phyloP scores from a whole-genome alignment of 2,888 invertebrate species.

The Orthonevra nobilis region DNA sequence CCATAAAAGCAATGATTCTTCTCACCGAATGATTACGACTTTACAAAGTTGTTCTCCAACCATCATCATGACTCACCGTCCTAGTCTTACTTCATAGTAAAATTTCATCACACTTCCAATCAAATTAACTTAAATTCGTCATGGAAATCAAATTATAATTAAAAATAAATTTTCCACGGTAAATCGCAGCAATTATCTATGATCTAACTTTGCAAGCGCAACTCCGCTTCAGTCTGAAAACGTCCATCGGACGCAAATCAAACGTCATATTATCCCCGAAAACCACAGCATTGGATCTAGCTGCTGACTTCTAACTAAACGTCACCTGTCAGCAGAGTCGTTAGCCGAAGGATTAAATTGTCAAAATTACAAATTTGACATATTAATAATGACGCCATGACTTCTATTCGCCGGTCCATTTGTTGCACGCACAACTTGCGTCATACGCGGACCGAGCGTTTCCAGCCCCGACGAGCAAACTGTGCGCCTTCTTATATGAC shows the following conservation, averaged over 20 bases:
- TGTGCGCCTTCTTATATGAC: not conserved
- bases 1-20: too few relatives aligned
- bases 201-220: slow-evolving; percentile 14
- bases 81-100: too few relatives aligned
- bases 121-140: slow-evolving; percentile 49
- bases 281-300: slow-evolving; percentile 4
- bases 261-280: slow-evolving; percentile 12
- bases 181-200: slow-evolving; percentile 50
- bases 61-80: too few relatives aligned
- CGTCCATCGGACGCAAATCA: slow-evolving; percentile 40
- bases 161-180: slow-evolving; percentile 15
- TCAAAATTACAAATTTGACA: slow-evolving; percentile 64
- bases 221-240: slow-evolving; percentile 21
- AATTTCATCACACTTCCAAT: too few relatives aligned
- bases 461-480: too few relatives aligned
- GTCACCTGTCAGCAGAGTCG: slow-evolving; percentile 44
- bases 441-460: too few relatives aligned
- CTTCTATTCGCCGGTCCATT: slow-evolving; percentile 47
- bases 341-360: slow-evolving; percentile 55
- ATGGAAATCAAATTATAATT: slow-evolving; percentile 47
- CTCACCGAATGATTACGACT: too few relatives aligned
- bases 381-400: slow-evolving; percentile 58
- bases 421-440: slow-evolving; percentile 63
- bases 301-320: too few relatives aligned
- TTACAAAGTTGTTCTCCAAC: too few relatives aligned